Evolutionary conservation across 2,797 vertebrate species (phyloP), one percentile per base, ranked within the genome.

Genomic region (Darevskia nairensis): DNA sequence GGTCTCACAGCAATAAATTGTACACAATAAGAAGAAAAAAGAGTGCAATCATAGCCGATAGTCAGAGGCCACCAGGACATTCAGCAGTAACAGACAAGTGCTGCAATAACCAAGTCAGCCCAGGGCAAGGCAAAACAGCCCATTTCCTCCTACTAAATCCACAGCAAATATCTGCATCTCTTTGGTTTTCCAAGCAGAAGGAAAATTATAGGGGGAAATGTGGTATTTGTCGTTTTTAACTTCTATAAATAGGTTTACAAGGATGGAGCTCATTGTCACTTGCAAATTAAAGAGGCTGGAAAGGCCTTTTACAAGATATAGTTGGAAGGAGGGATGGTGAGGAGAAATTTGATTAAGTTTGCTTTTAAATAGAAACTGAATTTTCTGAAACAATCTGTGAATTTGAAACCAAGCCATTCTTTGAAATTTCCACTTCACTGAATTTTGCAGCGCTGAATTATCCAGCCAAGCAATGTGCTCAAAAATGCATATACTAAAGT

Each of bases 1-100:
- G 71, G 90, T 92, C 91, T 89, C 94, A 88, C 89, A 91, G 86
- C 87, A 93, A 91, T 90, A 91, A 27, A 93, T 90, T 94, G 85
- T 78, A 92, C 90, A 88, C 90, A 93, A 87, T 86, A 93, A 91
- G 80, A 89, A 23, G 61, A 7, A 55, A 95, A 93, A 93, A 92
- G 80, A 87, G 13, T 85, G 79, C 85, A 92, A 88, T 93, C 94
- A 92, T 69, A 92, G 86, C 25, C 6, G 25, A 87, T 77, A 74
- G 90, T 86, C 94, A 90, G 35, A 92, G 92, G 92, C n/a, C 90
- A 82, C 44, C 3, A 29, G 17, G 5, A 74, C 79, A 84, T 87
- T 93, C 89, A 86, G 46, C 87, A 77, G 81, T 82, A 92, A 64
- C 29, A 50, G 69, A 89, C 32, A 92, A 92, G 85, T 66, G 17